Percentiles rank a stretch among this genome's conserved stretches.
These are phyloP conservation scores for Melanostigma gelatinosum DNA, from an alignment of 2,113 vertebrate species.

Conservation along the genomic window DNA sequence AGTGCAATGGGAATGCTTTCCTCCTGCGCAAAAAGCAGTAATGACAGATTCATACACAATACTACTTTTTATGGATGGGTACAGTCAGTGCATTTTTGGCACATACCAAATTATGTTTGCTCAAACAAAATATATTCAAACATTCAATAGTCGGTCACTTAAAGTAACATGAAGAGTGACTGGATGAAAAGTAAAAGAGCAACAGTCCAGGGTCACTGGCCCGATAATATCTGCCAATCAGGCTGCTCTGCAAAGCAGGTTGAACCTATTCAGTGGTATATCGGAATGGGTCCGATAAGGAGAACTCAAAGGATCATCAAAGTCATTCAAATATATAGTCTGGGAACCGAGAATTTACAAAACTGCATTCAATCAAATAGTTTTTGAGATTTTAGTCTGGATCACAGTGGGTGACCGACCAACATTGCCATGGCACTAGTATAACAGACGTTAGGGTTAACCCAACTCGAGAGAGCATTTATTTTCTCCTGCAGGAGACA, in stretches of 20 bases:
- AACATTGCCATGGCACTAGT: background rate
- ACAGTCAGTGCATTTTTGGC: background rate
- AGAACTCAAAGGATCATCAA: background rate
- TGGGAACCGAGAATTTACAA: too few relatives aligned
- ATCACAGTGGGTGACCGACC: background rate
- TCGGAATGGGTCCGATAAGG: background rate
- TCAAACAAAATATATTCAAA: background rate
- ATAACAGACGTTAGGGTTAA: background rate
- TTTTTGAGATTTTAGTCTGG: background rate
- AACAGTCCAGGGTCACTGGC: background rate
- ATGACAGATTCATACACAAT: background rate
- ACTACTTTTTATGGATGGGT: background rate
- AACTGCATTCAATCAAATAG: background rate
- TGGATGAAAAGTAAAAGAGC: background rate
- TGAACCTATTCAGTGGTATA: background rate
- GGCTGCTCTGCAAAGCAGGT: background rate
- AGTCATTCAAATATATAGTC: background rate
- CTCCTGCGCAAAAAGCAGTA: constrained; percentile 82
- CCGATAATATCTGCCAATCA: background rate
- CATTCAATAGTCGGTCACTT: background rate
- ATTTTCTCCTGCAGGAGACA: background rate
- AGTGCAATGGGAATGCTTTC: constrained; percentile 99
- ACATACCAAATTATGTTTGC: background rate
- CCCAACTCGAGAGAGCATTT: background rate
- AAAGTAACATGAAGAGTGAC: background rate